Base-by-base conservation (phyloP, 1,140 invertebrate species). In the Drosophila kepulauana region DNA sequence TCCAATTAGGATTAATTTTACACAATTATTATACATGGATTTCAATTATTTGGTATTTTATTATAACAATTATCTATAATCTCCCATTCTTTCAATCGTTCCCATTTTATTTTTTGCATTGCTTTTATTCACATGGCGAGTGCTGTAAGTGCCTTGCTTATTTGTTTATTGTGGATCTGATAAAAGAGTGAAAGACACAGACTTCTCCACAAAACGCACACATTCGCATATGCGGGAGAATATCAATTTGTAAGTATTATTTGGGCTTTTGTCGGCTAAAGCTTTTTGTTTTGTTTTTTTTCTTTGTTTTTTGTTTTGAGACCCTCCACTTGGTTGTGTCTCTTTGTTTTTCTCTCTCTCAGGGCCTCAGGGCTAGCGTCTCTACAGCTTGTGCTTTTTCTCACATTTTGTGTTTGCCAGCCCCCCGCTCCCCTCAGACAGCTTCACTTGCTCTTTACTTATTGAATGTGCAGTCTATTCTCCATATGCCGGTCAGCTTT, bases 91-190 rank as follows among this genome's bases (percentile, higher is more conserved):
- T 25, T 0, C 0, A 25, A 25, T 0, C 20, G 20, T 25, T 25
- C 20, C 0, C 20, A 25, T 0, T 0, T 25, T 25, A 25, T 25
- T 25, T 25, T 25, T 0, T 0, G 0, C 20, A 33, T 33, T 33
- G 51, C 41, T n/a, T 0, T 15, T 56, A 65, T 35, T 5, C 11
- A 28, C 33, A 1, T 57, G 51, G 6, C 68, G 7, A 30, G 69
- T 33, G 5, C 16, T 57, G 61, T 57, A 16, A 57, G 62, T 46
- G 16, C 11, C 11, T 41, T 41, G 35, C 59, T 68, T 73, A 54
- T 59, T 73, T 66, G 51, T 43, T 73, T 68, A 59, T 61, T 61
- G 56, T 61, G 28, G 28, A 63, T 67, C 64, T 41, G 70, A 58
- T 59, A 73, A 73, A 58, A 45, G 33, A 41, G 52, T 38, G 35